phyloP scores from a whole-genome alignment of 2,888 invertebrate genomes.

The Tyria jacobaeae region DNA sequence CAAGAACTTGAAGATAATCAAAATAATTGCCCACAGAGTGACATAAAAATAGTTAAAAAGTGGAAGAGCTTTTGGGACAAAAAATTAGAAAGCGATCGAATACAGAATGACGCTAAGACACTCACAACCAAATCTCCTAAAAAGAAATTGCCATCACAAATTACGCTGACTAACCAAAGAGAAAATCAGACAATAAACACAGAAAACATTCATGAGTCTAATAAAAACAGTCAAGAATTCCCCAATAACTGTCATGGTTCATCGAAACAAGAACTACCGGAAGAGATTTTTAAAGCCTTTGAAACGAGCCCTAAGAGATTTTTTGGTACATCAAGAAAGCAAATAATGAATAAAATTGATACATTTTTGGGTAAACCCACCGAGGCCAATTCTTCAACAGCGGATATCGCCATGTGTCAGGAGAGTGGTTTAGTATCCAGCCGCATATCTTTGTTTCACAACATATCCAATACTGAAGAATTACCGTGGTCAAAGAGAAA shows the following conservation, averaged over 20 bases:
- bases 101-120: conserved; percentile 45
- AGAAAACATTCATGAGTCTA: background rate
- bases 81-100: conserved; percentile 66
- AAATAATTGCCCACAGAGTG: conserved; percentile 40
- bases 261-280: conserved; percentile 76
- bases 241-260: conserved; percentile 26
- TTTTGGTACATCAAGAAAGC: conserved; percentile 81
- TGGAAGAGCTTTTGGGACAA: conserved; percentile 82
- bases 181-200: background rate
- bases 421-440: conserved; percentile 82
- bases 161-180: conserved; percentile 2
- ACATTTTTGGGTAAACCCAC: conserved; percentile 74
- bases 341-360: conserved; percentile 80
- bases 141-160: conserved; percentile 16
- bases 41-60: conserved; percentile 70
- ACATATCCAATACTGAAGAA: conserved; percentile 74
- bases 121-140: conserved; percentile 34
- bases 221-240: conserved; percentile 1
- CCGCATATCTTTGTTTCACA: conserved; percentile 80
- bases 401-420: conserved; percentile 57
- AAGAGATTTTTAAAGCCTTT: conserved; percentile 82
- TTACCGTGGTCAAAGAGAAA: conserved; percentile 62
- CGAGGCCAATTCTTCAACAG: conserved; percentile 54
- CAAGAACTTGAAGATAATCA: conserved; percentile 35
- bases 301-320: conserved; percentile 83